Evolutionary conservation across 2,888 invertebrate genomes (phyloP), one percentile per base, ranked within the genome.

Genomic region (Cylindroiulus punctatus): DNA sequence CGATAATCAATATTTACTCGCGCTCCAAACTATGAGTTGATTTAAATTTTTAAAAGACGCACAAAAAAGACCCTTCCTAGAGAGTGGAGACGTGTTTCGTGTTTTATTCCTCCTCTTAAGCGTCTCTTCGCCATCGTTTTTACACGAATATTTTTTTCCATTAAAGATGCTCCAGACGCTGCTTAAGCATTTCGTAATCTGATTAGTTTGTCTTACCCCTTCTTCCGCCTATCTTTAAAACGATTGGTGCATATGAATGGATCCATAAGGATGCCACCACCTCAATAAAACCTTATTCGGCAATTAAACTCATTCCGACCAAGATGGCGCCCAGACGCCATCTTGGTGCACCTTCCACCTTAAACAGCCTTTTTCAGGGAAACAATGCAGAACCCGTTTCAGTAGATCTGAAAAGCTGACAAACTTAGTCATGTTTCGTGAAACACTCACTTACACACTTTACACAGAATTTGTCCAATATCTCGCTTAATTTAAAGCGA

Each of bases 131-230:
- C 30, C 76, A 76, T 76, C 30, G 30, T 76, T 76, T 76, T 76
- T 76, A 76, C 76, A 30, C 76, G 12, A 76, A 30, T 26, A 30
- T 76, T 76, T 76, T 52, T 52, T 30, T 30, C 76, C 76, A 76
- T 76, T 83, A 42, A 83, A 83, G 83, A 83, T 40, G 40, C 83
- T 83, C 44, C 42, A 40, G 83, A 83, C 83, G 26, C 32, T 82
- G 82, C 40, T 82, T 82, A 82, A 82, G 82, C 32, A 82, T 83
- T 83, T 83, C 83, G 83, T 83, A 83, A 83, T 83, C 83, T 83
- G 36, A 83, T 83, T 83, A 83, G 83, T 83, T 83, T 83, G 44
- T 83, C 42, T 83, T 83, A 44, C 19, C 42, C n/a, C 83, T 44
- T 83, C 83, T 83, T 40, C 40, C 83, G 83, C 83, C 83, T 44